Evolutionary conservation across 2,888 invertebrate genomes (phyloP).

Genomic region (Augiades crinisus): DNA sequence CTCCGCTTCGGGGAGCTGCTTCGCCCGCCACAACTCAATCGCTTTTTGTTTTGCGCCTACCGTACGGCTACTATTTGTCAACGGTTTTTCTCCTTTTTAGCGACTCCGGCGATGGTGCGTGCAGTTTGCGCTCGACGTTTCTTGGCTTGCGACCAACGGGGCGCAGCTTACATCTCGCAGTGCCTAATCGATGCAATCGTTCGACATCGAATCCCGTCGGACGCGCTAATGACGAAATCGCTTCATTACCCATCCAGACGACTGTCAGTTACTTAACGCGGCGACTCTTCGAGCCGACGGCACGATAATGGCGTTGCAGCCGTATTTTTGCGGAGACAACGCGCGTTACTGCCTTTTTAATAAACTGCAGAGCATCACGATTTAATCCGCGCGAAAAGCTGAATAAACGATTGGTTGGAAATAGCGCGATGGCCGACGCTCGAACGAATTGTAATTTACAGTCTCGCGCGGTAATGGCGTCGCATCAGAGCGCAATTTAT

Average conservation of each 20-base stretch:
- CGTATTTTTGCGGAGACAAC: constrained; percentile 28
- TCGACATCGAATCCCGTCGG: constrained; percentile 6
- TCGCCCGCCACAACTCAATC: constrained; percentile 23
- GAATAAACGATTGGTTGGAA: constrained; percentile 64
- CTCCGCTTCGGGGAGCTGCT: constrained; percentile 18
- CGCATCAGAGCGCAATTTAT: constrained; percentile 78
- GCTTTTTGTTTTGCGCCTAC: constrained; percentile 22
- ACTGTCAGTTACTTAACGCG: constrained; percentile 3
- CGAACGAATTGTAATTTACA: constrained; percentile 76
- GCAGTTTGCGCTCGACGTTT: constrained; percentile 12
- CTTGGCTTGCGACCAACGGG: constrained; percentile 18
- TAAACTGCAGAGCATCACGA: constrained; percentile 38
- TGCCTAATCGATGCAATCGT: constrained; percentile 18
- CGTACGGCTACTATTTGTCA: constrained; percentile 19
- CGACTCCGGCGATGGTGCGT: constrained; percentile 18
- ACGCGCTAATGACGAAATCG: constrained; percentile 13
- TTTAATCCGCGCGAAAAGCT: constrained; percentile 52
- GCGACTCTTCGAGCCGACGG: constrained; percentile 7
- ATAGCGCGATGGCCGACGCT: constrained; percentile 51
- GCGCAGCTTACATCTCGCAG: constrained; percentile 1
- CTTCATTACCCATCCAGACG: constrained; percentile 15
- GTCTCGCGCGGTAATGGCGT: constrained; percentile 68
- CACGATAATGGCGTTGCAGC: constrained; percentile 16
- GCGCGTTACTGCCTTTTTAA: constrained; percentile 37
- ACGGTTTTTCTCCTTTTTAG: constrained; percentile 20